These are phyloP conservation scores for Drosophila murphyi DNA, from an alignment of 1,140 invertebrate species.

Conservation along the genomic window DNA sequence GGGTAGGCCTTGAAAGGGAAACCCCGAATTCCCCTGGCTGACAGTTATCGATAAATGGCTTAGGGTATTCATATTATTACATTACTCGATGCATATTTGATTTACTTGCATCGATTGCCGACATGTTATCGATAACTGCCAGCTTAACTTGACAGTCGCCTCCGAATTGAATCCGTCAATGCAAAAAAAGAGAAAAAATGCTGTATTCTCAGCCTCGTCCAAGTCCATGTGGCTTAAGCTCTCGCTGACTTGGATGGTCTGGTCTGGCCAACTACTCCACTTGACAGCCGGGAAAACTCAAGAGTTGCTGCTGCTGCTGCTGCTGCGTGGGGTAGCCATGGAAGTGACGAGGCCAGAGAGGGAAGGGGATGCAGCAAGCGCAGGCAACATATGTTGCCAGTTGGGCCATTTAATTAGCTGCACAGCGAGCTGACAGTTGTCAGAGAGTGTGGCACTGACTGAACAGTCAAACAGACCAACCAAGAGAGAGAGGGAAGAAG, in stretches of 20 bases:
- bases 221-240: conserved; percentile 36
- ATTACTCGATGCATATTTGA: neutral
- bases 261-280: conserved; percentile 42
- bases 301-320: conserved; percentile 19
- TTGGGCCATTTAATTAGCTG: conserved; percentile 81
- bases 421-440: conserved; percentile 67
- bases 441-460: conserved; percentile 51
- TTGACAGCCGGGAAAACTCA: conserved; percentile 54
- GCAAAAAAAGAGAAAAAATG: conserved; percentile 29
- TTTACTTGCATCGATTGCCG: neutral
- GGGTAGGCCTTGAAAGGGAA: neutral
- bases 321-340: conserved; percentile 41
- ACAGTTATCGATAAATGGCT: conserved; percentile 25
- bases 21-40: neutral
- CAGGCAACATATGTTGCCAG: conserved; percentile 78
- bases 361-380: neutral
- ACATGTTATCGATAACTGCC: conserved; percentile 12
- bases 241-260: neutral
- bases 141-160: conserved; percentile 26
- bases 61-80: neutral
- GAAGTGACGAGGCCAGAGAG: neutral
- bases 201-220: neutral
- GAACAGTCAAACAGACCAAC: conserved; percentile 30
- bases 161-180: conserved; percentile 35
- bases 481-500: conserved; percentile 18